Conservation (phyloP, 2,888 invertebrate species). For the Cyclophora albipunctata region DNA sequence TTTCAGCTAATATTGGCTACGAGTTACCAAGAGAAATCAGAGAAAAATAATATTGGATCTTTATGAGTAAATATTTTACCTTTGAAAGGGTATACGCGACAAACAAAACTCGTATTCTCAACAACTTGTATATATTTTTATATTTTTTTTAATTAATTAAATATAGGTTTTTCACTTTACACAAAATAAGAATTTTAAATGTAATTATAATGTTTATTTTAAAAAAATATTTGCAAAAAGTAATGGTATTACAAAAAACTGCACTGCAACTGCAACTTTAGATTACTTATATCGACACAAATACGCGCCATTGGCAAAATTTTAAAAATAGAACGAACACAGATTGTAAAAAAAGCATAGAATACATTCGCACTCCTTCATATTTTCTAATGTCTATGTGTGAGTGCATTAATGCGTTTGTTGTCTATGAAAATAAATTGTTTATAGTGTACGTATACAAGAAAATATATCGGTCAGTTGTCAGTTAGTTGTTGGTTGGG, state of each 20-base stretch:
- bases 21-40: conserved; percentile 36
- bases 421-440: conserved; percentile 65
- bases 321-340: conserved; percentile 38
- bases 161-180: no score
- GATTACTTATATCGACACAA: conserved; percentile 12
- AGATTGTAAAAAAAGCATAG: conserved; percentile 23
- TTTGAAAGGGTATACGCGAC: not conserved
- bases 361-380: conserved; percentile 23
- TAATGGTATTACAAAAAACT: conserved; percentile 1
- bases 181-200: no score
- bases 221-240: no score
- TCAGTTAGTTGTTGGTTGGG: conserved; percentile 57
- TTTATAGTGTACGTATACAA: conserved; percentile 46
- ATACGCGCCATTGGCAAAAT: conserved; percentile 32
- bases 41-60: conserved; percentile 28
- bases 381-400: conserved; percentile 21
- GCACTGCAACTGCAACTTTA: no score
- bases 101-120: not conserved
- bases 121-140: no score
- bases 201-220: no score
- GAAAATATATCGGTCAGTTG: conserved; percentile 63
- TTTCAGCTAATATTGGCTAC: conserved; percentile 34
- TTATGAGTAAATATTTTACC: not conserved
- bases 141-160: no score
- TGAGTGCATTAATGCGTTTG: conserved; percentile 47